phyloP scores from a whole-genome alignment of 2,888 invertebrate genomes.

The Silvanus unidentatus region DNA sequence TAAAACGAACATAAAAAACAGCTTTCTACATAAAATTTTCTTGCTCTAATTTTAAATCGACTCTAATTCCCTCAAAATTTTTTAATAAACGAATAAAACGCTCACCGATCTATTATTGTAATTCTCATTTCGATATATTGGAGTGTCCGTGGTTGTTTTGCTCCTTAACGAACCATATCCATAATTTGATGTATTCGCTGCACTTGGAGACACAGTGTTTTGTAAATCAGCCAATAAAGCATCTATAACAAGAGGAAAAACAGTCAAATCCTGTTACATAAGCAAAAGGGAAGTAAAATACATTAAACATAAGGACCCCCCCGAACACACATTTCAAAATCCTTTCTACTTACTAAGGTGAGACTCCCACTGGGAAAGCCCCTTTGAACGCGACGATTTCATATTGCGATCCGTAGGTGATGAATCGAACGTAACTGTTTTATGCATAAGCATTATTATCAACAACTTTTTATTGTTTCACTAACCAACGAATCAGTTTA shows the following conservation, averaged over 20 bases:
- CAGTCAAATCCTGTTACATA: too few species aligned
- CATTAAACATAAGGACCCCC: too few species aligned
- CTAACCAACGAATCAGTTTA: too few species aligned
- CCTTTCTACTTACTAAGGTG: slow-evolving; percentile 53
- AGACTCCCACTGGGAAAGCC: slow-evolving; percentile 48
- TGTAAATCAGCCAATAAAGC: slow-evolving; percentile 93
- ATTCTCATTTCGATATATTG: slow-evolving; percentile 27
- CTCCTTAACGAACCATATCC: slow-evolving; percentile 76
- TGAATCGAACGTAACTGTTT: slow-evolving; percentile 60
- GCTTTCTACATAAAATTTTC: neutral
- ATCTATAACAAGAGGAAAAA: slow-evolving; percentile 72
- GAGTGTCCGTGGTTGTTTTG: slow-evolving; percentile 42
- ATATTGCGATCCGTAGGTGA: slow-evolving; percentile 54
- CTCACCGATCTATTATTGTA: slow-evolving; percentile 38
- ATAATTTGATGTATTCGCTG: slow-evolving; percentile 48
- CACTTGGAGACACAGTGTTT: slow-evolving; percentile 72
- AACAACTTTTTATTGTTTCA: too few species aligned
- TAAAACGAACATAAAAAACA: neutral
- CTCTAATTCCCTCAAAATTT: too few species aligned
- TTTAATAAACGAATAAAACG: slow-evolving; percentile 9
- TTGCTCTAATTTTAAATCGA: too few species aligned
- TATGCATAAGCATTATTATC: slow-evolving; percentile 60
- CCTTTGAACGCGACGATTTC: slow-evolving; percentile 35
- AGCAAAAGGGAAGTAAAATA: too few species aligned
- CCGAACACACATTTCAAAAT: too few species aligned